Base-by-base conservation (phyloP, 2,113 vertebrate species). In the Cyprinodon brontotheroides region DNA sequence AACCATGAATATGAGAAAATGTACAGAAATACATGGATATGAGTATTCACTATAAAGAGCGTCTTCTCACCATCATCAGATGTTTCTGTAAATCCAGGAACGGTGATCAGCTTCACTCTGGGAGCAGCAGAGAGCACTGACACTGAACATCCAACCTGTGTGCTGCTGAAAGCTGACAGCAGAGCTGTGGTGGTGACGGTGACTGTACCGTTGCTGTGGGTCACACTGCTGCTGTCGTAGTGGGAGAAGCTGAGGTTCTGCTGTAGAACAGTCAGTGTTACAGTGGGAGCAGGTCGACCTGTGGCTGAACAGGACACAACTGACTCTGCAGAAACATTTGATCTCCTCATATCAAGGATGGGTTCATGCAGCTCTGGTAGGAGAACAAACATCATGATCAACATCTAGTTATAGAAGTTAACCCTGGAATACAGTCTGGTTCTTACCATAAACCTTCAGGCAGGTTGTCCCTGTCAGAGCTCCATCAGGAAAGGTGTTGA, bases 221-320 rank as follows among this genome's bases (percentile, higher is more conserved):
- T 4, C 14, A 62, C 47, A 0, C 5, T 80, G 65, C 47, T 53
- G 11, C 61, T 39, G 60, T 22, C 59, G 70, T 41, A 0, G 37
- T 65, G 6, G 5, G 74, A 72, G n/a, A 41, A 11, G 53, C 15
- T 1, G 37, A 63, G 15, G 65, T 43, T 12, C 20, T 8, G 36
- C 3, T 14, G 37, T 20, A 39, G 8, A 37, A 75, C 50, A 4
- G 3, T 45, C 40, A 86, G 59, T 0, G 75, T 83, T 0, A 87
- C 61, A 1, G 60, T 71, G 47, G 85, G 87, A 77, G 77, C 77
- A 59, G 89, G 87, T 29, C 53, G 75, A 53, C 74, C 84, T 38
- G 78, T 88, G 69, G 72, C 86, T 37, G 80, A 89, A 79, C 89
- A 88, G 71, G 82, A 78, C 60, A 91, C 76, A 0, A 47, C 2